Conservation (phyloP, 2,113 vertebrate genomes). For the Limanda limanda region DNA sequence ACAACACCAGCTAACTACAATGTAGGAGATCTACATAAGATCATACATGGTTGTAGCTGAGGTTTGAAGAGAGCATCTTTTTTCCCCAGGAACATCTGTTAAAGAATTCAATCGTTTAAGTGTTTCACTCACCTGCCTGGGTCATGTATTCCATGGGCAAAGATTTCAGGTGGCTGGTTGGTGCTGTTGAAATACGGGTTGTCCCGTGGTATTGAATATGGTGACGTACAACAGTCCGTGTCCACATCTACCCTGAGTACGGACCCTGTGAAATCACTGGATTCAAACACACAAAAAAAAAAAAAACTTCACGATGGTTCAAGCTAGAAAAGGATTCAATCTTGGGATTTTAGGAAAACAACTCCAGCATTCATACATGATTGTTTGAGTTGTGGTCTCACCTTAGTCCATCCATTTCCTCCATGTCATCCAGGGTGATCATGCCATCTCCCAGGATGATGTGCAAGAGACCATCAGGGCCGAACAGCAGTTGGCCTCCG, state of each 20-base stretch:
- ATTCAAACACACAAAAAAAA: slow-evolving; percentile 53
- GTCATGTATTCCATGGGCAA: slow-evolving; percentile 96
- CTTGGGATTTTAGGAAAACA: slow-evolving; percentile 1
- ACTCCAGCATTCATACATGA: not conserved
- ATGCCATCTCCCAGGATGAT: slow-evolving; percentile 97
- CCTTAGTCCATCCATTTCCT: slow-evolving; percentile 99
- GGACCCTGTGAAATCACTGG: slow-evolving; percentile 98
- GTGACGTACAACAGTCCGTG: slow-evolving; percentile 87
- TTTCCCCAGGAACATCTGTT: not conserved
- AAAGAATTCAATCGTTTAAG: too few relatives aligned
- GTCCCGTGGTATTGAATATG: slow-evolving; percentile 92
- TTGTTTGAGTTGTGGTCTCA: slow-evolving; percentile 68
- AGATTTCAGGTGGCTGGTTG: slow-evolving; percentile 98
- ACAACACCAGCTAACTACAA: slow-evolving; percentile 1
- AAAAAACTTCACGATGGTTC: slow-evolving; percentile 25
- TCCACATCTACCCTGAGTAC: slow-evolving; percentile 95
- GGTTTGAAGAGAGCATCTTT: not conserved
- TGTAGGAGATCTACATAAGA: too few relatives aligned
- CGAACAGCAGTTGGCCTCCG: slow-evolving; percentile 94
- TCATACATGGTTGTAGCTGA: not conserved
- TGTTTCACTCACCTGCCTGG: slow-evolving; percentile 92
- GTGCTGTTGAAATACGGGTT: slow-evolving; percentile 99
- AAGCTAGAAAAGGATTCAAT: slow-evolving; percentile 16
- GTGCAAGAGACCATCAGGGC: slow-evolving; percentile 92
- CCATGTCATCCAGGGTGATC: slow-evolving; percentile 99